Evolutionary conservation across 2,113 vertebrate genomes (phyloP).

Genomic region (Suncus etruscus): DNA sequence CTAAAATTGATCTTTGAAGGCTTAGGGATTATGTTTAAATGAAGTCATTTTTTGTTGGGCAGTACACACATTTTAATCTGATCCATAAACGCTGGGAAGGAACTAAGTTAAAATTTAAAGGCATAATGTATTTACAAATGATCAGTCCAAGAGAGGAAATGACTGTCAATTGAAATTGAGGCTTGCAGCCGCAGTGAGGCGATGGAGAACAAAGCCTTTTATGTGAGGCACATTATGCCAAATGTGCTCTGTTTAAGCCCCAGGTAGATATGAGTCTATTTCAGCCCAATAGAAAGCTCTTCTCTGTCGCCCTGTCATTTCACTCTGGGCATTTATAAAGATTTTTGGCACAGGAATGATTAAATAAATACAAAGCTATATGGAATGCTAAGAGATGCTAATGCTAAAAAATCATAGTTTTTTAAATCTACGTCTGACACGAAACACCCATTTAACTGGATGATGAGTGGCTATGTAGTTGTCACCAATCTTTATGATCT

Average conservation of each 20-base stretch:
- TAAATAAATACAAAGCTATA: conserved; percentile 54
- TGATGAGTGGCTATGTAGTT: not conserved
- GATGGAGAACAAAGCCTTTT: conserved; percentile 87
- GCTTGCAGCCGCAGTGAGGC: conserved; percentile 80
- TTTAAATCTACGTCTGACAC: not conserved
- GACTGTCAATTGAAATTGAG: conserved; percentile 63
- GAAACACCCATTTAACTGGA: conserved; percentile 16
- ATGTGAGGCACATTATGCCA: conserved; percentile 77
- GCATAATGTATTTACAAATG: conserved; percentile 41
- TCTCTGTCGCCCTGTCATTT: conserved; percentile 68
- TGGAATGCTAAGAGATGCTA: conserved; percentile 37
- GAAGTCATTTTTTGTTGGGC: conserved; percentile 36
- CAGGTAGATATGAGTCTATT: conserved; percentile 82
- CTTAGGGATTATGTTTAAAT: conserved; percentile 43
- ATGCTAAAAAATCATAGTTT: conserved; percentile 27
- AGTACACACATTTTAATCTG: not conserved
- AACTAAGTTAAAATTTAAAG: conserved; percentile 47
- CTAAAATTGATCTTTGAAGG: not conserved
- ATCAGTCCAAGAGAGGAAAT: conserved; percentile 9
- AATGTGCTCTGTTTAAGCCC: conserved; percentile 66
- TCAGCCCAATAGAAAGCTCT: conserved; percentile 57
- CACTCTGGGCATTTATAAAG: conserved; percentile 13
- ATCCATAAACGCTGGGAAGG: conserved; percentile 25
- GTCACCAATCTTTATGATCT: conserved; percentile 61
- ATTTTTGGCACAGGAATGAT: conserved; percentile 48